A percentile compares a stretch with the other conserved stretches of the same genome.
Evolutionary conservation across 2,888 invertebrate genomes (phyloP).

Genomic region (Caenorhabditis zanzibari): DNA sequence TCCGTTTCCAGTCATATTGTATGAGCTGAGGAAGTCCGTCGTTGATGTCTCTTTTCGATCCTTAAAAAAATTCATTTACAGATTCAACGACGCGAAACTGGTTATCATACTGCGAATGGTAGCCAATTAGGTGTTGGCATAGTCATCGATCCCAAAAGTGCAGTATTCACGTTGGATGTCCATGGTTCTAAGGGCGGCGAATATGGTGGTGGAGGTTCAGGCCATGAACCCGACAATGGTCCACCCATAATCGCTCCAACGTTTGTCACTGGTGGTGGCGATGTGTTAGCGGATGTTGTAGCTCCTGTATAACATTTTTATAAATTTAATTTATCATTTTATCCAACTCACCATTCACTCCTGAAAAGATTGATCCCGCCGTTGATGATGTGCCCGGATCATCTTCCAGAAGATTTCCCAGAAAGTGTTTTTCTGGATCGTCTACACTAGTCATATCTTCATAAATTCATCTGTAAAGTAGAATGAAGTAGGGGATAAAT

Average conservation of each 20-base stretch:
- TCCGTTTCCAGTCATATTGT: conserved; percentile 16
- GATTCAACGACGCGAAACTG: not conserved
- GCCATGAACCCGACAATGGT: conserved; percentile 60
- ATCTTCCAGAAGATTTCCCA: conserved; percentile 76
- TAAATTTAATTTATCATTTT: not conserved
- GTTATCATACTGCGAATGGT: conserved; percentile 4
- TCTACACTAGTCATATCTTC: conserved; percentile 68
- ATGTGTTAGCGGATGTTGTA: conserved; percentile 13
- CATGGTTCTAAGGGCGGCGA: conserved; percentile 46
- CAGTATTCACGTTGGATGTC: conserved; percentile 33
- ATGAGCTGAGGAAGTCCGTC: conserved; percentile 17
- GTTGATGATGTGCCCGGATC: conserved; percentile 53
- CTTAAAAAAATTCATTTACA: not conserved
- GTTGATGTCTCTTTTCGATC: conserved; percentile 52
- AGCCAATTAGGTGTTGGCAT: conserved; percentile 35
- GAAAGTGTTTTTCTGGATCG: conserved; percentile 76
- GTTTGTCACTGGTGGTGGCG: conserved; percentile 22
- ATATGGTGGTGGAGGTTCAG: conserved; percentile 75
- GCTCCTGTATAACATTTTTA: conserved; percentile 21
- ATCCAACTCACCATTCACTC: conserved; percentile 25
- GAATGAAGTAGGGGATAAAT: not conserved
- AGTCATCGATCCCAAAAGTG: conserved; percentile 5
- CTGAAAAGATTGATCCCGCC: not conserved
- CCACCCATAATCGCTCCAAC: conserved; percentile 41
- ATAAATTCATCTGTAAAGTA: conserved; percentile 60